Base-by-base conservation (phyloP, 1,140 invertebrate species). In the Psilanteris sp. region DNA sequence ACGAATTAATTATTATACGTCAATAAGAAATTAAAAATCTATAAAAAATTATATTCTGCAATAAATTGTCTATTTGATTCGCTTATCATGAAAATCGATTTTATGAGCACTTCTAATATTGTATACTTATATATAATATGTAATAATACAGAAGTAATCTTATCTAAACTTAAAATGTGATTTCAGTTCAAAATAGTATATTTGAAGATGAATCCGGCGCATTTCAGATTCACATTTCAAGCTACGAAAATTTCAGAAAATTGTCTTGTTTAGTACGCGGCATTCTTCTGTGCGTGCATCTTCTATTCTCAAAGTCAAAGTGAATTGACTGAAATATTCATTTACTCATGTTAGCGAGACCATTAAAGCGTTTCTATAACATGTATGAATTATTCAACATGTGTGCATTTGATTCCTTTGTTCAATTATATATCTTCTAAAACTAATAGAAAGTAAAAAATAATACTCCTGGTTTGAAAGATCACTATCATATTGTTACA, bases 371-470 rank as follows among this genome's bases (percentile, higher is more conserved):
- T 61, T 46, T 48, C 43, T 46, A 37, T 48, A 39, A 48, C 41
- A 41, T 7, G 14, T 14, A 61, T 61, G 43, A 61, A 61, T 61
- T 61, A 61, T 61, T 61, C 57, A 48, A 27, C 22, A 4, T 39
- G 11, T 14, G 26, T 48, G 32, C 55, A 36, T 43, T 37, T 48
- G 29, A 57, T 57, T 44, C 43, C 31, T 57, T 24, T 16, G 37
- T 43, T 44, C 26, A 43, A 57, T 32, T 41, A 27, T 29, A 32
- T 32, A 26, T 32, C n/a, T 55, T 55, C 16, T 22, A 44, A 46
- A 59, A 59, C n/a, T 59, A 59, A 59, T 59, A 46, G 54, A 57
- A 57, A 54, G 22, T 29, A 22, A 29, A 54, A 54, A 39, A 39
- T 37, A 54, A 52, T 29, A 39, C 24, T 15, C 1, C 20, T 15